Evolutionary conservation across 2,888 invertebrate genomes (phyloP).

Genomic region (Aphelenchoides bicaudatus): DNA sequence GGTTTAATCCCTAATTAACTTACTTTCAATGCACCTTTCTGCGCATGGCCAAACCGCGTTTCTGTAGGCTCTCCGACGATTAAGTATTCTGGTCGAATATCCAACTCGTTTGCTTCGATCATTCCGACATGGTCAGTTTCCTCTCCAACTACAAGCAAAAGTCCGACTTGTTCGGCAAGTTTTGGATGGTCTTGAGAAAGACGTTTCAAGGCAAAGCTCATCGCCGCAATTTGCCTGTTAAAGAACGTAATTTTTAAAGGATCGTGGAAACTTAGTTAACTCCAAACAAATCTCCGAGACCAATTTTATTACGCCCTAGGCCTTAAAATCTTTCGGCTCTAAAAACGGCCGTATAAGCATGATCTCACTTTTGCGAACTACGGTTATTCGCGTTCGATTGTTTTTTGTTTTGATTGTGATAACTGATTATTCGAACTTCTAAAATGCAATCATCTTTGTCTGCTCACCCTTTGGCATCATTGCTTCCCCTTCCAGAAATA

Average conservation of each 20-base stretch:
- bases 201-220: constrained; percentile 49
- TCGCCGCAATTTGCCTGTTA: constrained; percentile 51
- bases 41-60: constrained; percentile 47
- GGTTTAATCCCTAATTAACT: background rate
- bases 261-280: background rate
- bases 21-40: constrained; percentile 57
- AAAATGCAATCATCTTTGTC: too few relatives aligned
- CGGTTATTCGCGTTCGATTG: too few relatives aligned
- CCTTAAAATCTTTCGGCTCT: too few relatives aligned
- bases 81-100: constrained; percentile 46
- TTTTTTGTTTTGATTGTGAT: too few relatives aligned
- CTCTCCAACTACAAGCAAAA: constrained; percentile 56
- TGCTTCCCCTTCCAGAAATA: constrained; percentile 54
- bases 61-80: constrained; percentile 60
- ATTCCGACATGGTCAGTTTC: constrained; percentile 57
- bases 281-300: background rate
- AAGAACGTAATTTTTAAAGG: constrained; percentile 2
- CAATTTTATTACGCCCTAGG: too few relatives aligned
- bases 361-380: too few relatives aligned
- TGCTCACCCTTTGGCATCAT: constrained; percentile 59
- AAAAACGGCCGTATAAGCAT: too few relatives aligned
- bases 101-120: constrained; percentile 46
- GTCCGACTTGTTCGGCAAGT: constrained; percentile 42
- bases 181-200: constrained; percentile 35
- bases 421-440: background rate